Evolutionary conservation across 2,113 vertebrate genomes (phyloP).

Genomic region (Anoplopoma fimbria): DNA sequence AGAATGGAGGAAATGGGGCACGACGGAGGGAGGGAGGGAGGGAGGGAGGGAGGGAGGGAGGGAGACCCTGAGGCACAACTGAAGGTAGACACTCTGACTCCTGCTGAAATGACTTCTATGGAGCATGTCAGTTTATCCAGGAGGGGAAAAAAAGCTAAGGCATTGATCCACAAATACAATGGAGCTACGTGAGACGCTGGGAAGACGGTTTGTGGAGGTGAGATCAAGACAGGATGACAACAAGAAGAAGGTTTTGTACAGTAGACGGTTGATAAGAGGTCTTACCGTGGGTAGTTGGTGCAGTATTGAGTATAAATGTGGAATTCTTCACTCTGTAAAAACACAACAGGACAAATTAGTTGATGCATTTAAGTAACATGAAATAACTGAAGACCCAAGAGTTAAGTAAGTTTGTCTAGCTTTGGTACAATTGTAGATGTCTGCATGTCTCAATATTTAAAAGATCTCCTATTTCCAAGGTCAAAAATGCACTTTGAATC

Average conservation of each 20-base stretch:
- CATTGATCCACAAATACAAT: conserved; percentile 62
- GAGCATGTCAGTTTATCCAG: conserved; percentile 45
- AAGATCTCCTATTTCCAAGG: neutral
- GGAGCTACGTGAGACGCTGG: conserved; percentile 73
- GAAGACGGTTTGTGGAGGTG: conserved; percentile 58
- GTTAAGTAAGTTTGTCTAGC: neutral
- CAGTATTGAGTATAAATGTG: conserved; percentile 97
- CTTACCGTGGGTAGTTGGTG: conserved; percentile 94
- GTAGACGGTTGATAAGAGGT: conserved; percentile 13
- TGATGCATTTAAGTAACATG: neutral
- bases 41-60: conserved; percentile 22
- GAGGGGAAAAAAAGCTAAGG: conserved; percentile 36
- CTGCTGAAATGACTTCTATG: conserved; percentile 57
- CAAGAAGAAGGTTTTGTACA: neutral
- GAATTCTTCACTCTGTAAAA: conserved; percentile 94
- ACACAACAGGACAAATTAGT: conserved; percentile 34
- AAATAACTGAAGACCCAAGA: neutral
- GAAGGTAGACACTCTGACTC: conserved; percentile 76
- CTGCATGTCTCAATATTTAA: neutral
- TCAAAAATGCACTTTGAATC: neutral
- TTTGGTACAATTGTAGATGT: neutral
- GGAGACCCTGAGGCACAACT: conserved; percentile 68
- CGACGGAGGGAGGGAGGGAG: conserved; percentile 9
- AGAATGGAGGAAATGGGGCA: conserved; percentile 29
- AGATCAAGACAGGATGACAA: conserved; percentile 55